Percentiles rank a stretch among this genome's conserved stretches.
Evolutionary conservation across 2,113 vertebrate species (phyloP).

Genomic region (Heloderma charlesbogerti): DNA sequence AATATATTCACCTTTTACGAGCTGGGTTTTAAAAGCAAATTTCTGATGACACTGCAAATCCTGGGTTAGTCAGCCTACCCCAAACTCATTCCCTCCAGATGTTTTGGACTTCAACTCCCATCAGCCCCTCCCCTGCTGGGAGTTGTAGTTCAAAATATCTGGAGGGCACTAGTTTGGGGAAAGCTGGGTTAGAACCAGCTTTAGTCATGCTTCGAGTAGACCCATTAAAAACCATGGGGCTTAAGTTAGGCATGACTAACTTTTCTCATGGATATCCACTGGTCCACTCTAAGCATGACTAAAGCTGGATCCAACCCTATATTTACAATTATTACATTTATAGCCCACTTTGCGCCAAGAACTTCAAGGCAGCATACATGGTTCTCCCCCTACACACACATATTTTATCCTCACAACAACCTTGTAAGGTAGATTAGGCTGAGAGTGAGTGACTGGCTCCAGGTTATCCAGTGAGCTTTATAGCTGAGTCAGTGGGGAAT

Average conservation of each 20-base stretch:
- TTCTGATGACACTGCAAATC: neutral
- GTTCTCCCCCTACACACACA: neutral
- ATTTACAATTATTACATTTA: too few relatives aligned
- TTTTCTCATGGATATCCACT: too few relatives aligned
- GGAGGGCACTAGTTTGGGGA: too few relatives aligned
- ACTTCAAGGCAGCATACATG: neutral
- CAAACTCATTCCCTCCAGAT: too few relatives aligned
- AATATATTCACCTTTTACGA: neutral
- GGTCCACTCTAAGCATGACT: too few relatives aligned
- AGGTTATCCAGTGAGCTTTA: neutral
- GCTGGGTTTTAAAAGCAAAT: neutral
- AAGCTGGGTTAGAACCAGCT: too few relatives aligned
- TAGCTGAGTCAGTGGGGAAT: neutral
- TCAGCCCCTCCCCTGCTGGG: too few relatives aligned
- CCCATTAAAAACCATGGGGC: neutral
- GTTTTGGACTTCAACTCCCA: too few relatives aligned
- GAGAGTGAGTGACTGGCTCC: neutral
- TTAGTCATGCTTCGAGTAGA: neutral
- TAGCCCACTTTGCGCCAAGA: neutral
- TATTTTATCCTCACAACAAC: neutral
- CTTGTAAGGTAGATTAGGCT: neutral
- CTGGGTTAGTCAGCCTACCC: neutral
- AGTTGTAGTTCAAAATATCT: too few relatives aligned
- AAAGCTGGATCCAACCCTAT: too few relatives aligned
- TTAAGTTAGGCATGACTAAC: too few relatives aligned